A percentile compares a stretch with the other conserved stretches of the same genome.
Evolutionary conservation across 2,113 vertebrate genomes (phyloP).

Genomic region (Cynocephalus volans): DNA sequence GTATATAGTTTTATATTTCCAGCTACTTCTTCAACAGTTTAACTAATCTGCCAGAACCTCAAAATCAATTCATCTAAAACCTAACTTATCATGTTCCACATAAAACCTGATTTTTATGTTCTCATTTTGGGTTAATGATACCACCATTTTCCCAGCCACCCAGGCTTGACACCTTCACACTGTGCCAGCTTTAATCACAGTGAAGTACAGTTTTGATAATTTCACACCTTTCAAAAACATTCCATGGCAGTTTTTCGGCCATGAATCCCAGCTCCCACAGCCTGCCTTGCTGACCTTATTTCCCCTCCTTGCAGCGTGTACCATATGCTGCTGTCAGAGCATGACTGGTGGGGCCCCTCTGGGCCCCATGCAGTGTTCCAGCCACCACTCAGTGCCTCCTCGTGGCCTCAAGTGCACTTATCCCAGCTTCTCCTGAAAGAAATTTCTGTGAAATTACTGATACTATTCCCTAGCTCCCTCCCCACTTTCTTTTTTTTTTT

Average conservation of each 20-base stretch:
- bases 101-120: conserved; percentile 80
- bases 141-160: conserved; percentile 73
- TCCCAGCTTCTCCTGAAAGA: conserved; percentile 27
- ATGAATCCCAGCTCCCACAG: conserved; percentile 10
- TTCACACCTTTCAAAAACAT: conserved; percentile 83
- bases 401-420: background rate
- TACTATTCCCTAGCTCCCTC: background rate
- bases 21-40: conserved; percentile 47
- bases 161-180: conserved; percentile 80
- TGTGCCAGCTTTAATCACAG: conserved; percentile 80
- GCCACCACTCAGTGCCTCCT: background rate
- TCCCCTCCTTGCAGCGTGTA: conserved; percentile 1
- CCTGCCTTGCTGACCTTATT: conserved; percentile 65
- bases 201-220: conserved; percentile 80
- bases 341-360: background rate
- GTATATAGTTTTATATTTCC: conserved; percentile 60
- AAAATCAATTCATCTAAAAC: conserved; percentile 78
- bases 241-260: conserved; percentile 68
- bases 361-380: background rate
- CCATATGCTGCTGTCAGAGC: conserved; percentile 80
- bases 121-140: conserved; percentile 79
- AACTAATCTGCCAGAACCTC: conserved; percentile 63
- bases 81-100: conserved; percentile 67
- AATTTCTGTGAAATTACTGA: conserved; percentile 20
- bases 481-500: background rate